Percentiles rank a stretch among this genome's conserved stretches.
Conservation (phyloP, 2,113 vertebrate genomes). For the Sylvia atricapilla region DNA sequence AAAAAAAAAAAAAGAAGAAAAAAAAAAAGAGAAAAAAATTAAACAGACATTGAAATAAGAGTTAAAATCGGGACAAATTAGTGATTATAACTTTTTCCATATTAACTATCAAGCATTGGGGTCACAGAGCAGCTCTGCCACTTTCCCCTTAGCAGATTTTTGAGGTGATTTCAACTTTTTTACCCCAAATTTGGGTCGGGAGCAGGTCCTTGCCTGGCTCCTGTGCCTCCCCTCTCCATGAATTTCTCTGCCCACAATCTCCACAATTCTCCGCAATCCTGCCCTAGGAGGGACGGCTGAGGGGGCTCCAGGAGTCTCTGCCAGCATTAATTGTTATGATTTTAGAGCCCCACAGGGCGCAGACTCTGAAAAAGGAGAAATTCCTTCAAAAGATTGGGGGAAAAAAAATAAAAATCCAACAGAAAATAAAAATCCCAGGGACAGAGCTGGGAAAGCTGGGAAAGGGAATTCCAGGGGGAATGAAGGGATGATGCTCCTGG, state of each 20-base stretch:
- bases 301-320: slow-evolving; percentile 18
- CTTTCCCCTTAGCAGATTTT: background rate
- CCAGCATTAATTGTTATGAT: slow-evolving; percentile 39
- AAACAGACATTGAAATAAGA: too few species aligned
- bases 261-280: background rate
- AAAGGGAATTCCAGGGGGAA: background rate
- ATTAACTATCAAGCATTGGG: fast-evolving
- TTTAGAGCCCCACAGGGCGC: background rate
- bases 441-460: background rate
- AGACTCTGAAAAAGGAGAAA: background rate
- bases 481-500: fast-evolving
- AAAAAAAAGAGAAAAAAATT: too few species aligned
- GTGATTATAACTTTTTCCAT: background rate
- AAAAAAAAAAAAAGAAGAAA: too few species aligned
- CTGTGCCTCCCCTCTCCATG: background rate
- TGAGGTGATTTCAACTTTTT: background rate
- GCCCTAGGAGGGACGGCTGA: background rate
- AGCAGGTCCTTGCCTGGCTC: background rate
- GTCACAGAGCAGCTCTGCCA: background rate
- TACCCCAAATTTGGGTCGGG: background rate
- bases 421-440: too few species aligned
- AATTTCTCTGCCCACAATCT: background rate
- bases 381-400: background rate
- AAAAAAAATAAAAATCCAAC: too few species aligned
- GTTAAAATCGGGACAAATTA: background rate